phyloP scores from a whole-genome alignment of 64 coral and sea anemone genomes.

The Actinia tenebrosa region DNA sequence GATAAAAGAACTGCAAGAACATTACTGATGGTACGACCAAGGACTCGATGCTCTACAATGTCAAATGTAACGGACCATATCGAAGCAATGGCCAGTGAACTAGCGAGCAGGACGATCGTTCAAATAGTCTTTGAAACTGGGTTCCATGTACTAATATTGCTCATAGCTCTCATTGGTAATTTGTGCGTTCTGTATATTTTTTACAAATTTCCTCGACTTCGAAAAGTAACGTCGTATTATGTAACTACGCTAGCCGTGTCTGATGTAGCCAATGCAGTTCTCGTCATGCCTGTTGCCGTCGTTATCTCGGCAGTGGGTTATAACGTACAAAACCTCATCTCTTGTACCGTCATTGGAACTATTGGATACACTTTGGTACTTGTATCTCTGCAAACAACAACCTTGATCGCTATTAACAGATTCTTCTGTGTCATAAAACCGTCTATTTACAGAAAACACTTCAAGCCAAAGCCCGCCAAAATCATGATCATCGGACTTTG shows the following conservation, averaged over 20 bases:
- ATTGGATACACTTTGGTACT: constrained; percentile 29
- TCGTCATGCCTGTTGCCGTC: constrained; percentile 21
- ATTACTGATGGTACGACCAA: too few species aligned
- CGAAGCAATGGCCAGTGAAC: background rate
- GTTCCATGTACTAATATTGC: constrained; percentile 13
- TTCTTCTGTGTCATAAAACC: constrained; percentile 32
- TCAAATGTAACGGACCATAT: background rate
- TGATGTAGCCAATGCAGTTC: constrained; percentile 26
- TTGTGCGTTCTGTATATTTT: constrained; percentile 30
- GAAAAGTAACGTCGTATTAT: constrained; percentile 26
- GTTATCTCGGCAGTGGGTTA: constrained; percentile 5
- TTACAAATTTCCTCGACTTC: constrained; percentile 27
- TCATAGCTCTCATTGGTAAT: constrained; percentile 30
- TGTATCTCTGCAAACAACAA: constrained; percentile 31
- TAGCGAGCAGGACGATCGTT: background rate
- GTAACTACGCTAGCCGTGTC: constrained; percentile 27
- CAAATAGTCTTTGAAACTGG: constrained; percentile 25
- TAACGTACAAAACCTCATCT: background rate
- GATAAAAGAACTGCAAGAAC: too few species aligned
- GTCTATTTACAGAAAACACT: constrained; percentile 17
- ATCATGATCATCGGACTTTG: background rate
- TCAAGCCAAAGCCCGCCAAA: background rate
- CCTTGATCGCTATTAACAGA: constrained; percentile 33
- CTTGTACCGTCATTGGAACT: constrained; percentile 22
- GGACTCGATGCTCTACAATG: background rate